A percentile compares a stretch with the other conserved stretches of the same genome.
Evolutionary conservation across 2,797 vertebrate species (phyloP).

Genomic region (Garrulus glandarius): DNA sequence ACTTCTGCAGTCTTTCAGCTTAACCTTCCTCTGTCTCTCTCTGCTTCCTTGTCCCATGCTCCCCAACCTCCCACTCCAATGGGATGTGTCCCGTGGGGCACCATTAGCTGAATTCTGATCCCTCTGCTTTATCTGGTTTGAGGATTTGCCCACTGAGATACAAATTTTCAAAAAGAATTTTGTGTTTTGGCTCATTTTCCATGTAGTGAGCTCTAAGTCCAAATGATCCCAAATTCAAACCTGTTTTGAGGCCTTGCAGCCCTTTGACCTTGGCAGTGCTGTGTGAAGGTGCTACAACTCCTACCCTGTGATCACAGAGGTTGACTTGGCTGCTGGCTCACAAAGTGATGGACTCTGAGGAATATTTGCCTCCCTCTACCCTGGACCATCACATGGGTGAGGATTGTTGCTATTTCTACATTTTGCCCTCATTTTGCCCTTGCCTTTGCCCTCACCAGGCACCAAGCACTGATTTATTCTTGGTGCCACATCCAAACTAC

Average conservation of each 20-base stretch:
- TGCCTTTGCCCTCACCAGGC: background rate
- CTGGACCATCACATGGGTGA: background rate
- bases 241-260: background rate
- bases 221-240: background rate
- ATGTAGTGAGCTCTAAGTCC: background rate
- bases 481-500: background rate
- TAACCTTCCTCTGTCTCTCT: background rate
- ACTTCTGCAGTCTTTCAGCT: background rate
- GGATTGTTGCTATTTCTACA: background rate
- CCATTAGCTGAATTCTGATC: background rate
- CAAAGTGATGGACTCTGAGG: background rate
- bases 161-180: background rate
- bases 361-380: background rate
- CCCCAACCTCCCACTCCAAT: background rate
- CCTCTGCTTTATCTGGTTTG: background rate
- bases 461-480: background rate
- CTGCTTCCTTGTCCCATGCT: background rate
- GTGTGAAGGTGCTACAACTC: rapidly evolving
- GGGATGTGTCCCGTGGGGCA: background rate
- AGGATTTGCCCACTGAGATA: background rate
- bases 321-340: background rate
- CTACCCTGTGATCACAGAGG: rapidly evolving
- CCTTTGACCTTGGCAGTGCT: background rate
- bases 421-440: background rate
- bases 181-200: background rate